Conservation (phyloP, 2,797 vertebrate genomes). For the Phalanger gymnotis region DNA sequence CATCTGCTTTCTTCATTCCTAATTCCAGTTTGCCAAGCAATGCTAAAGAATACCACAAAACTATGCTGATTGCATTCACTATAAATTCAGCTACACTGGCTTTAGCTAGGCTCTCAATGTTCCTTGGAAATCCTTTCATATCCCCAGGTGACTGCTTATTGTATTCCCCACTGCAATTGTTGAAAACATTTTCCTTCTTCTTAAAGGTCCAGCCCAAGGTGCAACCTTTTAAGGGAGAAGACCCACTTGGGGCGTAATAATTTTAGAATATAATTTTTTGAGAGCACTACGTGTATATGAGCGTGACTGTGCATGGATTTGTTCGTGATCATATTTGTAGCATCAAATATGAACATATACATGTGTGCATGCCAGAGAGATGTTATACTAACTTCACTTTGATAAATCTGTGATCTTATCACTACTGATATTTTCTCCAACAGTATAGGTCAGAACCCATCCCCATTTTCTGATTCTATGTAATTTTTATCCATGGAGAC, state of each 20-base stretch:
- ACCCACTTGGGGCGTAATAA: not conserved
- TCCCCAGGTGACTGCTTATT: not conserved
- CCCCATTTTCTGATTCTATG: too few relatives aligned
- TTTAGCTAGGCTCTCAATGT: not conserved
- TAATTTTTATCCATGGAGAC: too few relatives aligned
- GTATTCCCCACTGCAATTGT: too few relatives aligned
- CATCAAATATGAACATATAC: not conserved
- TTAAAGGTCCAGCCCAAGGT: not conserved
- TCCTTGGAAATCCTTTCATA: not conserved
- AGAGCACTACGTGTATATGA: not conserved
- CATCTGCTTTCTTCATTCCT: not conserved
- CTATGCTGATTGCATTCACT: not conserved
- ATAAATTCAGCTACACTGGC: not conserved
- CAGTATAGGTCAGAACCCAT: too few relatives aligned
- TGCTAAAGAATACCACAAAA: not conserved
- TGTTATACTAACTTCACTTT: not conserved
- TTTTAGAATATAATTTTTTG: not conserved
- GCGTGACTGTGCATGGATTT: not conserved
- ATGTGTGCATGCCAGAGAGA: not conserved
- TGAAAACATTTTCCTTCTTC: not conserved
- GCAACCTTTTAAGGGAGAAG: not conserved
- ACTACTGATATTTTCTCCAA: too few relatives aligned
- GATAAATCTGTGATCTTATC: too few relatives aligned
- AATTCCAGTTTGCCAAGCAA: not conserved
- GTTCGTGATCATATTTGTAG: not conserved